Base-by-base conservation (phyloP, 2,888 invertebrate genomes). In the Acleris literana region DNA sequence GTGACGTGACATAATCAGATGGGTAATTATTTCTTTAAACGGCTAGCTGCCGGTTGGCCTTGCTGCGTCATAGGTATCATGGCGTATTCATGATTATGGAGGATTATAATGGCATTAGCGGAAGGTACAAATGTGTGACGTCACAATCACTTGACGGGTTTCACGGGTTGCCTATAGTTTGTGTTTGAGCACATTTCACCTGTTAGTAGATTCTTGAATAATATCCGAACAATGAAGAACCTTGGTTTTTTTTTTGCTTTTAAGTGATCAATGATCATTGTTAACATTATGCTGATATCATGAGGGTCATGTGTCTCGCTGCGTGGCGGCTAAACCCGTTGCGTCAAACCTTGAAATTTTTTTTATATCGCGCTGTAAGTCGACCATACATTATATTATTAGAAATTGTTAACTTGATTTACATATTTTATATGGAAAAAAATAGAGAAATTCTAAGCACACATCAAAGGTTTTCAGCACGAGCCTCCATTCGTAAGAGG, bases 401-500 rank as follows among this genome's bases (percentile, higher is more conserved):
- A 11, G 33, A 39, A 33, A 33, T 33, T 33, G 33, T 39, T 39
- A 13, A 39, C 33, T 39, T 39, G 11, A 13, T 39, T 13, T 39
- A 1, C 43, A 29, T 3, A 7, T 25, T 25, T 25, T 7, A 9
- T 48, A n/a, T 29, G 13, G 7, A 1, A 29, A 20, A 20, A 29
- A 39, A 48, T 54, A 39, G 5, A 20, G 25, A 48, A 48, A 48
- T 39, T 29, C 29, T 18, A 29, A 55, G 29, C 17, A 22, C 17
- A 55, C 20, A 62, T 62, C 54, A 62, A 62, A 62, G 62, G 43
- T 52, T 59, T 59, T 39, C 33, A 20, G 33, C 18, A 49, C 20
- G 33, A 59, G 49, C 49, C 29, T 16, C 18, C 33, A 29, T 20
- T 43, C 56, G 49, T 48, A 48, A 29, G 63, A 56, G 63, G 17